Base-by-base conservation (phyloP, 2,797 vertebrate genomes). In the Danio aesculapii region DNA sequence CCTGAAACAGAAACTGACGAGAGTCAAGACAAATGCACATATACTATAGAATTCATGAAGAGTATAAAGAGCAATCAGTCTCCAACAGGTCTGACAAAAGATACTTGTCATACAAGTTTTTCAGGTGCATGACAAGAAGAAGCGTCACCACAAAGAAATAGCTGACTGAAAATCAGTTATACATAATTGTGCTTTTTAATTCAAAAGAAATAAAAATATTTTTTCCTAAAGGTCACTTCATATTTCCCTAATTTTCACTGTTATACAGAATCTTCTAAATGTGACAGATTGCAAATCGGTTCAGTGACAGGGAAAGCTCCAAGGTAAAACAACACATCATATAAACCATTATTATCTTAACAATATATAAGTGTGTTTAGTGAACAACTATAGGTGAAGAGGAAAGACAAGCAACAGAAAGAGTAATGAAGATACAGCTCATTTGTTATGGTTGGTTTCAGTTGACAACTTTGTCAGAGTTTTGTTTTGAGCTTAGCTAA, bases 21-120 rank as follows among this genome's bases (percentile, higher is more conserved):
- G 64, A 90, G 83, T 63, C 77, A 6, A 12, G 41, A 74, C 75
- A 90, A 81, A 73, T 53, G 77, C 67, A 46, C 67, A 82, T 41
- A 62, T 21, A 58, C 57, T 69, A 75, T 67, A 74, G 52, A 17
- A 64, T 30, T 8, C 41, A 57, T 66, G 41, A 14, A 19, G 41
- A 55, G 8, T 55, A 39, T 49, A 8, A 59, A 73, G 44, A 76
- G 83, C 80, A 78, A 80, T 85, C 57, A 64, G 58, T 62, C 73
- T 63, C 84, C 81, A 89, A 91, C 88, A 84, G 86, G 88, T 90
- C 87, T 85, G 75, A 79, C 85, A 59, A n/a, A 86, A 71, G 84
- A 70, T 82, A 93, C 91, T 86, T 70, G 92, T 84, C 87, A 62
- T 82, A 91, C 94, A 90, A 17, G 94, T 93, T 94, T 92, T 91